Evolutionary conservation across 2,797 vertebrate species (phyloP), one percentile per base, ranked within the genome.

Genomic region (Schizopygopsis pylzovi): DNA sequence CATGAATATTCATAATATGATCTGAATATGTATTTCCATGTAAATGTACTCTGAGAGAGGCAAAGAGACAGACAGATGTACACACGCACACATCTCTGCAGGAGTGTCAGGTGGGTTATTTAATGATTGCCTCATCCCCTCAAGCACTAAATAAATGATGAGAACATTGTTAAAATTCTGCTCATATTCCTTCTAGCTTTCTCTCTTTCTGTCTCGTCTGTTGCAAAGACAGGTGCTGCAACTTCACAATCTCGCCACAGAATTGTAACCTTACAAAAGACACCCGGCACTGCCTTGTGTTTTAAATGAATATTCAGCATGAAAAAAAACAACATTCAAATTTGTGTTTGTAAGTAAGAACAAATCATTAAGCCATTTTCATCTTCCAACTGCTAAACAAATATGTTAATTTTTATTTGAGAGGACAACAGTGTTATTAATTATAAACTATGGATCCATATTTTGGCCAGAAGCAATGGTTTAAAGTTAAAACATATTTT

Each of bases 131-230:
- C 59, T 88, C 87, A 87, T 75, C 87, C 90, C 88, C 83, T 5
- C 82, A 39, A 89, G 90, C 82, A 88, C 91, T 96, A 94, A 95
- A 96, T 95, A 95, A 95, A 93, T 95, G 86, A 95, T 96, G 94
- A 95, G 94, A 91, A 91, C 89, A 90, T 87, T 91, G 92, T 94
- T 95, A 91, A 94, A 92, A 95, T 95, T 95, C 94, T 91, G 86
- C 89, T 89, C 89, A 91, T 93, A 92, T 88, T 91, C 86, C 84
- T 78, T 72, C 87, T 45, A 22, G 63, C 81, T 81, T 39, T 87
- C 83, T 79, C 54, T 86, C 87, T 89, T 67, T 63, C 37, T 86
- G 49, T 79, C 49, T 28, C 45, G 18, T 20, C 54, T 18, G 47
- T 61, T 84, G 47, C 22, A 43, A 12, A 59, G 39, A 41, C 33